Evolutionary conservation across 2,888 invertebrate genomes (phyloP), one percentile per base, ranked within the genome.

Genomic region (Melieria omissa): DNA sequence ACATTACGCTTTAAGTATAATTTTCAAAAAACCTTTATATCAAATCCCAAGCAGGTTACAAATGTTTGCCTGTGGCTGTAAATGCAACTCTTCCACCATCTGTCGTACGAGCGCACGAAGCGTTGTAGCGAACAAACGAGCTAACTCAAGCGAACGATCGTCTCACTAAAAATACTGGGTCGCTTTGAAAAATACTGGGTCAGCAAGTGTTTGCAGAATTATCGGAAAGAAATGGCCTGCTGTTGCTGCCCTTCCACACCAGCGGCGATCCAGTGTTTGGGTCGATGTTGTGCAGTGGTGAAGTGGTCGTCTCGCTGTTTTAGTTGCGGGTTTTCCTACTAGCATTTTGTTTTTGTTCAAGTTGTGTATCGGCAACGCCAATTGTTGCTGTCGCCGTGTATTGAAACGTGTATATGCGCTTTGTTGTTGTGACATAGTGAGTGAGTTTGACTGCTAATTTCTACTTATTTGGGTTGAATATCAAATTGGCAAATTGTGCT

Each of bases 231-330:
- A 64, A 64, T 52, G 42, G 52, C 52, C 46, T 61, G 67, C 45
- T 16, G 41, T 16, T 58, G n/a, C n/a, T 12, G 60, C 60, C 47
- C 60, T 60, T 67, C 49, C 67, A 42, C 60, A 61, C 47, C 14
- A 44, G 55, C 52, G 69, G 70, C 58, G 57, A 69, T 65, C 75
- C 73, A 82, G 82, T 82, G 78, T 78, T 81, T 77, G 77, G 79
- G 78, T 80, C 80, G 81, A 82, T 82, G 82, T 80, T 80, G 77
- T 81, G 80, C 80, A 80, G 80, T 77, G 72, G 71, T 76, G 79
- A 76, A 78, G 78, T 71, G 46, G 41, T 42, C 57, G 73, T 46
- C 55, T 63, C 14, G 16, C 16, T 16, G 16, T 16, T 16, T 16
- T 16, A 1, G 1, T 16, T 16, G 62, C 63, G 69, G 29, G 62